These are phyloP conservation scores for Sipha flava DNA, from an alignment of 1,140 invertebrate genomes.

Conservation along the genomic window DNA sequence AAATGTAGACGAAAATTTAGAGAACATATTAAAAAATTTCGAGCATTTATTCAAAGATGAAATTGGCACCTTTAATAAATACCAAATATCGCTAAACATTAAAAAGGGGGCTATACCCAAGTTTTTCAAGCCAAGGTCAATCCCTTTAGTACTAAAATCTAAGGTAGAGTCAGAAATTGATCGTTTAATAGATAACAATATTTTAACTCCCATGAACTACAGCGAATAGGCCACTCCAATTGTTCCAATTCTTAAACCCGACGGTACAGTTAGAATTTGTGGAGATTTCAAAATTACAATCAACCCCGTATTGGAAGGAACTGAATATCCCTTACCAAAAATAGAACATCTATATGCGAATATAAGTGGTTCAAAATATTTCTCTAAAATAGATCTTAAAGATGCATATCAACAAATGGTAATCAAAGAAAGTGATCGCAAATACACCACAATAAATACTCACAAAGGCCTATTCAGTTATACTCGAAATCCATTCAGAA, in stretches of 20 bases:
- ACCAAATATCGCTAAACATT: not conserved
- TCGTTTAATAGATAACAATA: slow-evolving; percentile 34
- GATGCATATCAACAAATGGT: slow-evolving; percentile 40
- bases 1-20: no score
- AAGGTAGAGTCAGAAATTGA: slow-evolving; percentile 37
- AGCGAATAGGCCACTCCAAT: slow-evolving; percentile 46
- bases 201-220: slow-evolving; percentile 37
- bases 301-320: slow-evolving; percentile 2
- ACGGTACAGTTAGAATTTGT: slow-evolving; percentile 43
- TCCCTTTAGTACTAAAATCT: slow-evolving; percentile 43
- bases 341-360: slow-evolving; percentile 30
- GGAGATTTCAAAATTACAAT: slow-evolving; percentile 44
- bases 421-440: slow-evolving; percentile 37
- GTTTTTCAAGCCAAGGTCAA: slow-evolving; percentile 42
- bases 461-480: slow-evolving; percentile 41
- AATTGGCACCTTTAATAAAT: slow-evolving; percentile 20
- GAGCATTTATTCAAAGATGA: not conserved
- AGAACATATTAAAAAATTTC: no score
- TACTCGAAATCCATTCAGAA: no score
- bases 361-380: slow-evolving; percentile 35
- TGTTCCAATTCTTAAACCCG: slow-evolving; percentile 42
- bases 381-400: slow-evolving; percentile 36
- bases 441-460: slow-evolving; percentile 41
- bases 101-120: slow-evolving; percentile 37
- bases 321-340: slow-evolving; percentile 24